Base-by-base conservation (phyloP, 2,888 invertebrate species). In the Lacanobia oleracea region DNA sequence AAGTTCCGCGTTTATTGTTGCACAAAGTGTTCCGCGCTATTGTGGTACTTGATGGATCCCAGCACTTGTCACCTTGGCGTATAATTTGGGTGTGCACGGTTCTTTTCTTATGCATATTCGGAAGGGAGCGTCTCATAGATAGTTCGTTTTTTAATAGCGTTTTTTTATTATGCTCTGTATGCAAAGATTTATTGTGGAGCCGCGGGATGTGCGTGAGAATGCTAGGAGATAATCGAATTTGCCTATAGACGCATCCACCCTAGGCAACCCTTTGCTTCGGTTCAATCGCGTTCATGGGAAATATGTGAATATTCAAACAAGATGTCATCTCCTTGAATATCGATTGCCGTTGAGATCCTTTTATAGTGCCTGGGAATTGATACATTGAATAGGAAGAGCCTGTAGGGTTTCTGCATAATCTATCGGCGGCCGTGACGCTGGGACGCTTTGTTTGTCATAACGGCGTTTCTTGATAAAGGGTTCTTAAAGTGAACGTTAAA, bases 301-400 rank as follows among this genome's bases (percentile, higher is more conserved):
- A 95, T 89, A 93, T 91, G 92, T 92, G 94, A 92, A 95, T 95
- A 96, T 96, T 96, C 95, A 96, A 96, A 95, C 95, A 96, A 95
- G 96, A 95, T 96, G 95, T 95, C 96, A 95, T 96, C 96, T 93
- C 91, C 92, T 91, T 94, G 95, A 95, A 95, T 96, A 96, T 96
- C 96, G 96, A 96, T 96, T 94, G 95, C 92, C 93, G 93, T 92
- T 91, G 91, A 85, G 90, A 87, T 91, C 92, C 90, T 92, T 94
- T 93, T 92, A 92, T 90, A 89, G 91, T 90, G 91, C 95, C 91
- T 95, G 95, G 95, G 96, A 95, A 96, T 91, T 94, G 94, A 94
- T 95, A 93, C 91, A 89, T 85, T 94, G 92, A 94, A 95, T 93
- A 94, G 94, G 96, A 96, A 94, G 95, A 94, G 89, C 91, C 91